Conservation (phyloP, 1,140 invertebrate species). For the Euura lappo region DNA sequence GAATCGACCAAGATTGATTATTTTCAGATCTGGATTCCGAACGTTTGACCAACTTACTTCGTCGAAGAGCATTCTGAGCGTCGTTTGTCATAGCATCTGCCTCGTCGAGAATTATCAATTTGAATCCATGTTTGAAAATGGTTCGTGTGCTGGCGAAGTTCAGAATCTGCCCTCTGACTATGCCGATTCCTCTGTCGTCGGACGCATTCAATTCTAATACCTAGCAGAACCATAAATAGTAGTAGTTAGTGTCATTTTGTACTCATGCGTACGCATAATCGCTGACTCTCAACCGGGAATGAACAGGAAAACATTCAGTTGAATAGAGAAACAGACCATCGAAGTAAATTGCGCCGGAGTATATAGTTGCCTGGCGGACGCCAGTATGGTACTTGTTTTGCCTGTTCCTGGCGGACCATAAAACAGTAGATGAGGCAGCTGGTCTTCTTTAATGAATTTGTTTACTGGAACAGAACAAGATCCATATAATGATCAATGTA, state of each 20-base stretch:
- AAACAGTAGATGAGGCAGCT: constrained; percentile 95
- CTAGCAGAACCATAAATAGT: constrained; percentile 49
- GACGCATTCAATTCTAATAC: constrained; percentile 97
- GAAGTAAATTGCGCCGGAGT: constrained; percentile 84
- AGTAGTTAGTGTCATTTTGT: too few relatives aligned
- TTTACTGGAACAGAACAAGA: constrained; percentile 74
- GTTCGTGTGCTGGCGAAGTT: constrained; percentile 98
- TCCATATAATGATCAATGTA: background rate
- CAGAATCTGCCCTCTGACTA: constrained; percentile 94
- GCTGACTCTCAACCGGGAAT: too few relatives aligned
- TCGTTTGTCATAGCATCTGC: constrained; percentile 99
- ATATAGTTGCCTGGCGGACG: constrained; percentile 94
- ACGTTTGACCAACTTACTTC: constrained; percentile 73
- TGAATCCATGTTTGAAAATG: constrained; percentile 93
- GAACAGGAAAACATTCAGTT: background rate
- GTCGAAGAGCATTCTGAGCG: constrained; percentile 97
- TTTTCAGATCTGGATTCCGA: constrained; percentile 5
- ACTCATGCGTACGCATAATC: too few relatives aligned
- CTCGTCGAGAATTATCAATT: constrained; percentile 98
- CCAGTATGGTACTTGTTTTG: constrained; percentile 98
- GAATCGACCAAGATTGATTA: background rate
- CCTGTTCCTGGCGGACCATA: constrained; percentile 99
- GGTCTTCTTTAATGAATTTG: constrained; percentile 91
- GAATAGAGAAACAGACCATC: constrained; percentile 71
- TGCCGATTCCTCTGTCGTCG: constrained; percentile 97